Evolutionary conservation across 2,888 invertebrate species (phyloP), one percentile per base, ranked within the genome.

Genomic region (Siphlonurus alternatus): DNA sequence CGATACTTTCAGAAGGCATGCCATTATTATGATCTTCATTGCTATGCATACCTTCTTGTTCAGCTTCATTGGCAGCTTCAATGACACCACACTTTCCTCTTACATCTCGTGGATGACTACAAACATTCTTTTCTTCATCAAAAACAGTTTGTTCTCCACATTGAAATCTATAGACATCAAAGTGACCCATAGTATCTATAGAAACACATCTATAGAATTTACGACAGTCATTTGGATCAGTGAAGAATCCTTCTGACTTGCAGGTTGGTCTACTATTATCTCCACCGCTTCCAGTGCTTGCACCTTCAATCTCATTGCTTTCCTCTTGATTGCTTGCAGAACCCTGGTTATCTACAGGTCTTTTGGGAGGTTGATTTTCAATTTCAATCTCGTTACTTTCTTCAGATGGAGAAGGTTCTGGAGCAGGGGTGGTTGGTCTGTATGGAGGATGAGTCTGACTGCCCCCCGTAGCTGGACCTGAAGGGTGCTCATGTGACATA

Each of bases 91-190:
- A 68, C 7, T n/a, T 10, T 56, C 19, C 56, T 20, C 5, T 56
- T 3, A 56, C 56, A 22, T 56, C 56, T 5, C 22, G 56, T 1
- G 89, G 84, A 73, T 86, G 83, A 70, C 87, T 86, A 72, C 90
- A 91, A 65, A 84, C 78, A 71, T 80, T 81, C 51, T 79, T 79
- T 24, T 81, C 78, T 53, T 83, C 81, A 71, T 89, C 87, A 72
- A 85, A 91, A 24, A 89, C 83, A 1, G 89, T 88, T 18, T 87
- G 88, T 53, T 83, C 81, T 20, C 83, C 86, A 72, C 91, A 91
- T 73, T 84, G 81, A 73, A 88, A 88, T 20, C 22, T 56, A 56
- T 10, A 56, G n/a, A 22, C 56, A 22, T 56, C 56, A 38, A 38
- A 38, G 25, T 61, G n/a, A 3, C 61, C 61, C 2, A 24, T n/a